Base-by-base conservation (phyloP, 2,888 invertebrate genomes). In the Xanthorhoe designata region DNA sequence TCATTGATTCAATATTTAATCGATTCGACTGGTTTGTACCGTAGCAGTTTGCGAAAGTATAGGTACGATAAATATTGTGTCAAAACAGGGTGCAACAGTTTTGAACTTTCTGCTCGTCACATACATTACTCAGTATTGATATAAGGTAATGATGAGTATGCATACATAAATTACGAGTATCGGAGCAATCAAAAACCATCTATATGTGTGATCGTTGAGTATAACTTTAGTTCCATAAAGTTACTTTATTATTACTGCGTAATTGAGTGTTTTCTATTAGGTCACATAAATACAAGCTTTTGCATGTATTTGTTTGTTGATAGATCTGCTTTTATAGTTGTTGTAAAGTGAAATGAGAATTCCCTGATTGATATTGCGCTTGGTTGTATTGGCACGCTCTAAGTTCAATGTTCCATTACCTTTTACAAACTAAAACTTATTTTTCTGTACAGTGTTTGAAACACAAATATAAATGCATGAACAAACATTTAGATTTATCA, bases 301-400 rank as follows among this genome's bases (percentile, higher is more conserved):
- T 50, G 61, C 56, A 64, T 61, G 52, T 64, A 73, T 71, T 68
- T 61, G 72, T 67, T 76, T 77, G 77, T 78, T 79, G 78, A 79
- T 83, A 78, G 69, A 75, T 76, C 70, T 73, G 75, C 75, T 81
- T 81, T 88, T 86, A 88, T 84, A 73, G 76, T 73, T 75, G 76
- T 76, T 81, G 81, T 88, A 87, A 89, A 89, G 76, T 77, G 68
- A 64, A 76, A 82, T 79, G 78, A 74, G 75, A 77, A 72, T 82
- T 85, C 85, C 84, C 84, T 84, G 84, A 88, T 86, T 81, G 82
- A 83, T 85, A 85, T 79, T 83, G 81, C 82, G 77, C 80, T 81
- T 75, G 69, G 73, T 70, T 83, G 85, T 84, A 87, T 85, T 81
- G 78, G 71, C 76, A 73, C 75, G 71, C 70, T 68, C 64, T 54